Base-by-base conservation (phyloP, 1,140 invertebrate species). In the Armadillidium nasatum region DNA sequence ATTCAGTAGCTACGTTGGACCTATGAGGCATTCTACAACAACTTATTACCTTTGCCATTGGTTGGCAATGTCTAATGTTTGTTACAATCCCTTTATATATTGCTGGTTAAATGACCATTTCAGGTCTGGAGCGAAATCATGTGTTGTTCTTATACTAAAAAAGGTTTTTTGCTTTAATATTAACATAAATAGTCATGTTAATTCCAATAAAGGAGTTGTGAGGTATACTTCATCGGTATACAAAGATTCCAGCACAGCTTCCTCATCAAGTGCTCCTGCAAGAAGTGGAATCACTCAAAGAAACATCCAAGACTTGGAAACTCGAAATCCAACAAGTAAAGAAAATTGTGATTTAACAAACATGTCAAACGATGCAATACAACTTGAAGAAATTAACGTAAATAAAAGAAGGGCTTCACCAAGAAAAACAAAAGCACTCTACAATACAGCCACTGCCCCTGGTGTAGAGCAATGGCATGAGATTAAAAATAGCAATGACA, bases 61-160 rank as follows among this genome's bases (percentile, higher is more conserved):
- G 84, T 80, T 88, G 44, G 86, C 87, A 21, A 87, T 88, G 87
- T 86, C 85, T 44, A 86, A 85, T 77, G 85, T 86, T 45, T 87
- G 86, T 79, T 88, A 86, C 82, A 88, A 88, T 79, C 87, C 87
- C 0, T 86, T 88, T 75, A 85, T 88, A 33, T 88, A 88, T 82
- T 87, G 87, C 78, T 87, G 86, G 84, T 78, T 85, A 4, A 85
- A 85, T 72, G 84, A 86, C 43, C 84, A 85, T 76, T 88, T 87
- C 81, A 82, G 87, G 4, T 81, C 82, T 23, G 87, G 86, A 19
- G 83, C 83, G 13, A 71, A 60, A 66, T 50, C 78, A 11, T 76
- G 75, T 70, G 33, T 79, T 10, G 21, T 19, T 11, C 76, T 73
- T 23, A 69, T 70, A 11, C 74, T 71, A 4, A 22, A 60, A 13